phyloP scores from a whole-genome alignment of 2,888 invertebrate genomes.

The Drymonia ruficornis region DNA sequence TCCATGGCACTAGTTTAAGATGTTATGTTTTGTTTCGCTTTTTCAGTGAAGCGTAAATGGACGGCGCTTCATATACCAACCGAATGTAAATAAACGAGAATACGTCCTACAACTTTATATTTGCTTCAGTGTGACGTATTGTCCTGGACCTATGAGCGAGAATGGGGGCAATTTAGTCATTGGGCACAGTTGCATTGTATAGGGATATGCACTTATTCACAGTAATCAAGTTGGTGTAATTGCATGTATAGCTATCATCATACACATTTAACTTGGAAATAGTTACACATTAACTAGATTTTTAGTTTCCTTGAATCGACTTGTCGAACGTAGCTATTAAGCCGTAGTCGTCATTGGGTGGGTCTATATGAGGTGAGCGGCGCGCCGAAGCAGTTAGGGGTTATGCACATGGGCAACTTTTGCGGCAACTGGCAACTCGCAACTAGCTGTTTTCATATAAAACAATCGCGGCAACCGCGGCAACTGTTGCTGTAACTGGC shows the following conservation, averaged over 20 bases:
- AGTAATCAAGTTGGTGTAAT: conserved; percentile 50
- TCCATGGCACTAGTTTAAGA: conserved; percentile 60
- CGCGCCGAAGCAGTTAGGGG: no score
- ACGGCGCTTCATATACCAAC: conserved; percentile 70
- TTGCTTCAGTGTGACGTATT: conserved; percentile 84
- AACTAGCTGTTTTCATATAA: no score
- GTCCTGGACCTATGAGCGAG: conserved; percentile 65
- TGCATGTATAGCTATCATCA: conserved; percentile 58
- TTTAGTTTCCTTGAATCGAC: conserved; percentile 18
- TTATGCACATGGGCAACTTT: no score
- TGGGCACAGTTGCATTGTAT: conserved; percentile 85
- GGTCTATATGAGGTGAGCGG: no score
- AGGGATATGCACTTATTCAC: conserved; percentile 75
- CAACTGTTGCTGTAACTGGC: no score
- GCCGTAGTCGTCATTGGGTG: conserved; percentile 24
- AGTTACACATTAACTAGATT: conserved; percentile 20
- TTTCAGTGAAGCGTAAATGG: conserved; percentile 73
- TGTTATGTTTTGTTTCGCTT: conserved; percentile 64
- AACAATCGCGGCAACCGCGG: no score
- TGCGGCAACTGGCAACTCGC: no score
- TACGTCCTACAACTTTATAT: conserved; percentile 61
- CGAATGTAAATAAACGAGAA: conserved; percentile 73
- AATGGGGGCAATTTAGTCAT: conserved; percentile 70
- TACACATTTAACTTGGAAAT: conserved; percentile 14
- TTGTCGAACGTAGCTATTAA: conserved; percentile 14